Conservation (phyloP, 2,888 invertebrate genomes). For the Laothoe populi region DNA sequence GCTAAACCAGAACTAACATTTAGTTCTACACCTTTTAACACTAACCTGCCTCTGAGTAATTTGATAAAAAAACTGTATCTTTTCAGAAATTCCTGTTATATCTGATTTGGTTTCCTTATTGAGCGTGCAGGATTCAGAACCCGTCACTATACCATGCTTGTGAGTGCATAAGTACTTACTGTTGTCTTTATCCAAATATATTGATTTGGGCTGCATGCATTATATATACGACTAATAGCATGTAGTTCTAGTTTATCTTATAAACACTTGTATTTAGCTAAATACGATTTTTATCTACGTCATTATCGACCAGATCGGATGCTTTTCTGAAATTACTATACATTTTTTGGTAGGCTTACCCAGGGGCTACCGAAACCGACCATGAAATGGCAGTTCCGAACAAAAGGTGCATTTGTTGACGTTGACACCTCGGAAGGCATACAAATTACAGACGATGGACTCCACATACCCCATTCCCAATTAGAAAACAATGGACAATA, state of each 20-base stretch:
- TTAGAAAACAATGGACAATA: conserved; percentile 29
- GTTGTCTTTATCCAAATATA: not conserved
- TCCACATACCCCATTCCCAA: not conserved
- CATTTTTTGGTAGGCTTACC: not conserved
- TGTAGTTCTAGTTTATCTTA: too few species aligned
- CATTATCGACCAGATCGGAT: too few species aligned
- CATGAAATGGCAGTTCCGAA: not conserved
- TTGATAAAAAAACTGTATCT: not conserved
- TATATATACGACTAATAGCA: too few species aligned
- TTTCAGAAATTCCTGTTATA: conserved; percentile 8
- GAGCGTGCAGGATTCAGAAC: not conserved
- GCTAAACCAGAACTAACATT: too few species aligned
- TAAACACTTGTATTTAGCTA: too few species aligned
- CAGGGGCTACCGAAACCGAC: conserved; percentile 3
- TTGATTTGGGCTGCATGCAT: too few species aligned
- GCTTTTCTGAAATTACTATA: too few species aligned
- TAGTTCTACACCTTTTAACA: too few species aligned
- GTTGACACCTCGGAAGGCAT: not conserved
- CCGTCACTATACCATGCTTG: conserved; percentile 10
- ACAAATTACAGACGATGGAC: not conserved
- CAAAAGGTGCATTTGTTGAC: not conserved
- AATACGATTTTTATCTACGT: too few species aligned
- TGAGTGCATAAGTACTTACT: not conserved
- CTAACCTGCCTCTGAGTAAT: too few species aligned
- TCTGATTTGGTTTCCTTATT: not conserved